Base-by-base conservation (phyloP, 1,140 invertebrate species). In the Drosophila tsacasi region DNA sequence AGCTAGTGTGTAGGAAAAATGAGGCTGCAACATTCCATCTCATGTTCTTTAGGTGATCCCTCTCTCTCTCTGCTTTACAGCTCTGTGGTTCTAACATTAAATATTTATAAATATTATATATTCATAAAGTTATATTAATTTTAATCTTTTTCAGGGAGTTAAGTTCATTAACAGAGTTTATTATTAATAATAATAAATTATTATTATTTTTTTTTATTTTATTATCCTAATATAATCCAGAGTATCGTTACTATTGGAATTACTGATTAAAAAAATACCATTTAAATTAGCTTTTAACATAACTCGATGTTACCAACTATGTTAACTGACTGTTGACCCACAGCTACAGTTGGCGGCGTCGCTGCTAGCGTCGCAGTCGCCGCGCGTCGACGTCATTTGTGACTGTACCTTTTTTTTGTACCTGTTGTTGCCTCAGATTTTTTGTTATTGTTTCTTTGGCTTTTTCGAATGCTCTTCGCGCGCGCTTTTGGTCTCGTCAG, bases 321-420 rank as follows among this genome's bases (percentile, higher is more conserved):
- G 37, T 27, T 40, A 63, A 39, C 30, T 39, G 5, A 1, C 27
- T 63, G 60, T 39, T 35, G 64, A 67, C n/a, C 6, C 12, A 39
- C 15, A 65, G 35, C 64, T 65, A 49, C 40, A 27, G 12, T 7
- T 27, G 44, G 35, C 32, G 40, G 21, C 74, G 25, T 42, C 25
- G 44, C 54, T 54, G 82, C 40, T 27, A 12, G 13, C 49, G 52
- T 46, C 46, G 55, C 27, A 63, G 46, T 35, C 25, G 40, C 55
- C 49, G 80, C 35, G 5, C 27, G 66, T 13, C 62, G 47, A 69
- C 62, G 55, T 73, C 79, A 65, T 55, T 67, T 87, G 85, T 66
- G 78, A 89, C 84, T 89, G 84, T 89, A 87, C 84, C 84, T 55
- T 57, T 57, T 80, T 81, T 87, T 89, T 89, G 81, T 78, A 81